These are phyloP conservation scores for Tricholaema leucomelas DNA, from an alignment of 2,113 vertebrate genomes.

Conservation along the genomic window DNA sequence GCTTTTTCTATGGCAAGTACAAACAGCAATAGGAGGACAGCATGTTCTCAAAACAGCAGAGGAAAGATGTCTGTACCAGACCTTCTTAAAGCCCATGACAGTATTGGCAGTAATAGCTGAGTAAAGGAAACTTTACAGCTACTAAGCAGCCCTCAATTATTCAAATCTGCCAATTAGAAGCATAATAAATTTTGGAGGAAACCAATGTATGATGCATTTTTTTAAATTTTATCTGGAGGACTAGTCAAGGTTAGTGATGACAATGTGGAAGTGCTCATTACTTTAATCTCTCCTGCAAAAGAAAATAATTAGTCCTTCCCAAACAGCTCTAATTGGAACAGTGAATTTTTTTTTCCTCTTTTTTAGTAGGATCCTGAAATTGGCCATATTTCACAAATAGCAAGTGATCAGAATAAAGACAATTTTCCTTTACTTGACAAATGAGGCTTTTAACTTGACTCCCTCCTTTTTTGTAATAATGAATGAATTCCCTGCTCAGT, in stretches of 20 bases:
- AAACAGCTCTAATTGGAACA: conserved; percentile 11
- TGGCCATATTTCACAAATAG: conserved; percentile 7
- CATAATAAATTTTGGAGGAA: conserved; percentile 1
- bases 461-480: conserved; percentile 6
- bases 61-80: not conserved
- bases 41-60: not conserved
- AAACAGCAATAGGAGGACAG: not conserved
- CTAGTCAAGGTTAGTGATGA: conserved; percentile 7
- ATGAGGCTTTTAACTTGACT: conserved; percentile 19
- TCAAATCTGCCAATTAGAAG: not conserved
- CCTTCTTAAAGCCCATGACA: not conserved
- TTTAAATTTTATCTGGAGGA: conserved; percentile 31
- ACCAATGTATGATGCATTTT: not conserved
- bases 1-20: not conserved
- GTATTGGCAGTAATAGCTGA: not conserved
- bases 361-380: not conserved
- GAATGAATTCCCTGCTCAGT: not conserved
- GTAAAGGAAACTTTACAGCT: not conserved
- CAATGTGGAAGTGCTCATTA: not conserved
- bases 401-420: conserved; percentile 38
- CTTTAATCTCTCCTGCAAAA: not conserved
- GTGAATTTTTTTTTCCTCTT: not conserved
- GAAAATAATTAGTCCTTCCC: conserved; percentile 15
- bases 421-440: conserved; percentile 50
- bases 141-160: not conserved